Percentiles rank a stretch among this genome's conserved stretches.
Conservation (phyloP, 1,140 invertebrate species). For the Kradibia gibbosae region DNA sequence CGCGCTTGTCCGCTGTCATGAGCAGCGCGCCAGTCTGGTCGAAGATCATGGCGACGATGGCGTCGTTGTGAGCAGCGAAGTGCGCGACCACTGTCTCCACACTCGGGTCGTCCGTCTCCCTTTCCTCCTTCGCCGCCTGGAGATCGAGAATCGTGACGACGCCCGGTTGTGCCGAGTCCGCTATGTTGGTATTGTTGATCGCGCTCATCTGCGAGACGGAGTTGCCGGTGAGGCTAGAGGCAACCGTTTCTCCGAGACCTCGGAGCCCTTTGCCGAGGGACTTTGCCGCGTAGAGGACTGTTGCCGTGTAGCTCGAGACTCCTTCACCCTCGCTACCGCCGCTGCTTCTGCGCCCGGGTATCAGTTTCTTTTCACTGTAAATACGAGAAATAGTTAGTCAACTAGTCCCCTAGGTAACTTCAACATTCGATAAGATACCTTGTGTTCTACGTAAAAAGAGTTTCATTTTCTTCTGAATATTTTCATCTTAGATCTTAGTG, state of each 20-base stretch:
- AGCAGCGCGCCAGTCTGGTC: constrained; percentile 93
- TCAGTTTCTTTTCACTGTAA: constrained; percentile 85
- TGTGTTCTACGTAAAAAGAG: too few species aligned
- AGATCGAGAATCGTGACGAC: constrained; percentile 92
- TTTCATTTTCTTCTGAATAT: too few species aligned
- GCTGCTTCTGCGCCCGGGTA: constrained; percentile 86
- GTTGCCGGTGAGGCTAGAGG: constrained; percentile 87
- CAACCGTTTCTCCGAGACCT: constrained; percentile 94
- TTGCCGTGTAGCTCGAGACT: constrained; percentile 93
- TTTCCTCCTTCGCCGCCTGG: constrained; percentile 75
- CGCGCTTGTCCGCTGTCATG: constrained; percentile 93
- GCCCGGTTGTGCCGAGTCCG: constrained; percentile 81
- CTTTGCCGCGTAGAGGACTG: constrained; percentile 95
- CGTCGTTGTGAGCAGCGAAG: constrained; percentile 94
- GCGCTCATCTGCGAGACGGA: constrained; percentile 60
- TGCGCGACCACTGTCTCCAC: constrained; percentile 89
- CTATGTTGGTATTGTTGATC: constrained; percentile 31
- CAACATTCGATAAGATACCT: too few species aligned
- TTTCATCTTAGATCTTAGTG: too few species aligned
- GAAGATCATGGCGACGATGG: constrained; percentile 92
- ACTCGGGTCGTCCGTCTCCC: constrained; percentile 71
- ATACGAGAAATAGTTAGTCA: too few species aligned
- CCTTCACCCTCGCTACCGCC: constrained; percentile 86
- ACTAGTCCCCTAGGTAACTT: too few species aligned
- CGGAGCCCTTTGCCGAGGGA: constrained; percentile 87